phyloP scores from a whole-genome alignment of 64 coral and sea anemone genomes.

The Dendrophyllia cribrosa region DNA sequence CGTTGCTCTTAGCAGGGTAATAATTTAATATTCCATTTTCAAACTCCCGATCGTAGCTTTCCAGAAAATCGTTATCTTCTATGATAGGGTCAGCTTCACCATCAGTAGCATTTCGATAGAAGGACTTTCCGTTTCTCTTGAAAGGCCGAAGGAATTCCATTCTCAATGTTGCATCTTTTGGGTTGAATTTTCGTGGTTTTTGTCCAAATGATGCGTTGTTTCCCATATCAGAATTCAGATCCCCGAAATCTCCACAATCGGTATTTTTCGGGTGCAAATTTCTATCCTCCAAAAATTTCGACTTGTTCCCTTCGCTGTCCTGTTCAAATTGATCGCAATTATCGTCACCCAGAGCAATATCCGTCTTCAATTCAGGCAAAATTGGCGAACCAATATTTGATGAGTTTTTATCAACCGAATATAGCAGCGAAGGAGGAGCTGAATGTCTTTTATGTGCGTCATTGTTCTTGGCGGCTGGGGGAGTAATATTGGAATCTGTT shows the following conservation, averaged over 20 bases:
- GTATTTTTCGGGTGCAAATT: neutral
- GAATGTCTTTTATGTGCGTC: constrained; percentile 25
- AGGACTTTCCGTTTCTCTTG: constrained; percentile 37
- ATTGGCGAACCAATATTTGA: constrained; percentile 54
- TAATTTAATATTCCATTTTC: neutral
- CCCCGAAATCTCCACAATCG: neutral
- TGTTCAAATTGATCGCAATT: constrained; percentile 15
- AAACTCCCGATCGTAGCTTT: constrained; percentile 13
- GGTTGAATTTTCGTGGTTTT: constrained; percentile 44
- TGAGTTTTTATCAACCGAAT: constrained; percentile 9
- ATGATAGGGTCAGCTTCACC: constrained; percentile 35
- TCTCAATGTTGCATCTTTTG: constrained; percentile 33
- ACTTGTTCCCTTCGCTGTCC: neutral
- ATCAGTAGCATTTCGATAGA: constrained; percentile 12
- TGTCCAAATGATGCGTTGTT: constrained; percentile 30
- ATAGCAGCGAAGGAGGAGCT: constrained; percentile 23
- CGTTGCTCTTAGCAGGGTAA: neutral
- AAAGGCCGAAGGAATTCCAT: constrained; percentile 14
- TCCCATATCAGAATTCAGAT: constrained; percentile 24
- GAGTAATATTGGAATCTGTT: constrained; percentile 4
- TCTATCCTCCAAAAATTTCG: neutral
- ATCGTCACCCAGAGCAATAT: constrained; percentile 8
- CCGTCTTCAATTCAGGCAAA: constrained; percentile 20
- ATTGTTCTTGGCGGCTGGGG: constrained; percentile 18
- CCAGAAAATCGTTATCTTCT: constrained; percentile 9